Conservation (phyloP, 92 coral and sea anemone genomes). For the Palythoa grandiflora region DNA sequence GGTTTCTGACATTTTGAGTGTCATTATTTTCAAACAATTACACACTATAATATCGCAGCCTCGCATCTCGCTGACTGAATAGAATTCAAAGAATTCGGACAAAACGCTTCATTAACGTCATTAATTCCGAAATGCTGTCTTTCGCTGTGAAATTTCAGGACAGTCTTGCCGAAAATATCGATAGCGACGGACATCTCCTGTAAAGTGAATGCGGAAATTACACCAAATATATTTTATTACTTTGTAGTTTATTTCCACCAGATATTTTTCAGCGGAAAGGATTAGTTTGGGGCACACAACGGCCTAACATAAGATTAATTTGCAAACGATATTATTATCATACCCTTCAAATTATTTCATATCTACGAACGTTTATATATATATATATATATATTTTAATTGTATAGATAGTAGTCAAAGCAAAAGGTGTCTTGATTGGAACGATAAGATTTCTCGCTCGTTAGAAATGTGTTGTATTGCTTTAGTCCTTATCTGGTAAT, state of each 20-base stretch:
- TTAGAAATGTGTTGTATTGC: neutral
- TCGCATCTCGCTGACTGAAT: neutral
- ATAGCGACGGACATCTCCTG: neutral
- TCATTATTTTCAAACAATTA: conserved; percentile 33
- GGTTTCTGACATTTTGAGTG: neutral
- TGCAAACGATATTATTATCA: conserved; percentile 7
- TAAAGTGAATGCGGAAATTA: neutral
- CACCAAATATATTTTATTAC: neutral
- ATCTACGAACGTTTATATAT: neutral
- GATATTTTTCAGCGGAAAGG: conserved; percentile 31
- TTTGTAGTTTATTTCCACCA: conserved; percentile 17
- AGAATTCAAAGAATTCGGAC: conserved; percentile 32
- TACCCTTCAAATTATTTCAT: neutral
- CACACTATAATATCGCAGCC: neutral
- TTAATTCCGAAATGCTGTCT: neutral
- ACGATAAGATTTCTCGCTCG: neutral
- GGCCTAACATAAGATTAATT: conserved; percentile 3
- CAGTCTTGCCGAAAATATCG: neutral
- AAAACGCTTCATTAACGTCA: conserved; percentile 19
- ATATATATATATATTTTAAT: neutral
- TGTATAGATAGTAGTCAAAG: neutral
- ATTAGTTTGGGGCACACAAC: neutral
- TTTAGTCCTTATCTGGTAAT: neutral
- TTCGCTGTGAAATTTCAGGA: neutral
- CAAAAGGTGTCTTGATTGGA: neutral